Conservation (phyloP, 2,113 vertebrate species). For the Lamprologus callipterus region DNA sequence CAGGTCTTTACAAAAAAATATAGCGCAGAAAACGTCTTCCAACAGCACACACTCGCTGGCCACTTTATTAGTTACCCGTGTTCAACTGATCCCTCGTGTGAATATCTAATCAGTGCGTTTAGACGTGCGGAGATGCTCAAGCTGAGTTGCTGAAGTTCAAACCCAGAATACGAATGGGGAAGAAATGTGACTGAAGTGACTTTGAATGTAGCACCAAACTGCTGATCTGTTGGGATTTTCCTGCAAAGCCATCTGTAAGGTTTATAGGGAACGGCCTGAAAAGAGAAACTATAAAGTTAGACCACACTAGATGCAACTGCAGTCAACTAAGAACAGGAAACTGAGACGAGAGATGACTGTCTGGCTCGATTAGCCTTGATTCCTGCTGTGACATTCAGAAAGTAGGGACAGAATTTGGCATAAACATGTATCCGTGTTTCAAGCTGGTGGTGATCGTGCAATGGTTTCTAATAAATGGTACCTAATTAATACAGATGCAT, state of each 20-base stretch:
- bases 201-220: background rate
- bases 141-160: background rate
- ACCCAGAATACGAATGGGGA: background rate
- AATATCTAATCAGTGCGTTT: background rate
- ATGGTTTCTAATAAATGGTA: background rate
- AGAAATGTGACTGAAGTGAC: background rate
- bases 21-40: background rate
- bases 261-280: background rate
- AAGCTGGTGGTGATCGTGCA: background rate
- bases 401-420: background rate
- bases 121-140: background rate
- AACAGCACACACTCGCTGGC: background rate
- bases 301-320: background rate
- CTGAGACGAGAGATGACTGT: fast-evolving
- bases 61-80: background rate
- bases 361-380: fast-evolving
- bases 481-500: background rate
- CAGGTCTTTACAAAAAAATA: background rate
- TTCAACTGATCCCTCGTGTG: background rate
- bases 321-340: background rate
- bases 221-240: background rate
- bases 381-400: background rate
- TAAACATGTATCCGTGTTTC: background rate
- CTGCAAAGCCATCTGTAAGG: background rate
- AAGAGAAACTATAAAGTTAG: background rate